Percentiles rank a stretch among this genome's conserved stretches.
phyloP scores from a whole-genome alignment of 2,888 invertebrate species.

The Criorhina ranunculi region DNA sequence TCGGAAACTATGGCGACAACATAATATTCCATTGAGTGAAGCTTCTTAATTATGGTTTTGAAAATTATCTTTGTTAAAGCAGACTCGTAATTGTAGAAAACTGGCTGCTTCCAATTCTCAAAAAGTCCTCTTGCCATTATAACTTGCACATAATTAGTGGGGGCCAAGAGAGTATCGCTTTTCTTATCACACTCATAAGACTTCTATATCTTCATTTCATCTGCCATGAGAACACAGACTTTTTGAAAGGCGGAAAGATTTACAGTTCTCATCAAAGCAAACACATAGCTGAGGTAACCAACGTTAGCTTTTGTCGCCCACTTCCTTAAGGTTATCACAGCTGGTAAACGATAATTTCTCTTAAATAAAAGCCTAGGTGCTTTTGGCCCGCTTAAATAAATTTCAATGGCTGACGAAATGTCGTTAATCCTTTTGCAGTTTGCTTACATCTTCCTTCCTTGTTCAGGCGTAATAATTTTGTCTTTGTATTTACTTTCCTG shows the following conservation, averaged over 20 bases:
- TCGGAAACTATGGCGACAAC: slow-evolving; percentile 35
- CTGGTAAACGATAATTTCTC: slow-evolving; percentile 25
- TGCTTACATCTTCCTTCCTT: slow-evolving; percentile 33
- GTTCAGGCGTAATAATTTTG: slow-evolving; percentile 25
- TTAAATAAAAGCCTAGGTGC: slow-evolving; percentile 21
- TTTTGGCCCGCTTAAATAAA: slow-evolving; percentile 34
- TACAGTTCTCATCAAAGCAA: slow-evolving; percentile 23
- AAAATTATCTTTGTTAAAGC: no score
- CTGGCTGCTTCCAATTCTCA: slow-evolving; percentile 36
- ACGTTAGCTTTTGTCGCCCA: slow-evolving; percentile 45
- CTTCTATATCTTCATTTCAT: slow-evolving; percentile 52
- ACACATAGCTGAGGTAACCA: slow-evolving; percentile 25
- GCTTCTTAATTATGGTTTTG: slow-evolving; percentile 12
- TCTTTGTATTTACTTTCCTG: neutral
- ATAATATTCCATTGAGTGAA: slow-evolving; percentile 21
- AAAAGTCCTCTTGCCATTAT: slow-evolving; percentile 41
- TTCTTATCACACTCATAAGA: slow-evolving; percentile 45
- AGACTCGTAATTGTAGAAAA: slow-evolving; percentile 28
- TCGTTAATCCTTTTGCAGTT: slow-evolving; percentile 30
- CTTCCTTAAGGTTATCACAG: no score
- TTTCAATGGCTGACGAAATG: slow-evolving; percentile 36
- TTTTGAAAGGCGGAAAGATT: slow-evolving; percentile 23
- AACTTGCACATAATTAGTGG: slow-evolving; percentile 41
- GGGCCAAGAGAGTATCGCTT: slow-evolving; percentile 39
- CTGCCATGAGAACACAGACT: slow-evolving; percentile 42